Base-by-base conservation (phyloP, 2,888 invertebrate genomes). In the Temnothorax ravouxi region DNA sequence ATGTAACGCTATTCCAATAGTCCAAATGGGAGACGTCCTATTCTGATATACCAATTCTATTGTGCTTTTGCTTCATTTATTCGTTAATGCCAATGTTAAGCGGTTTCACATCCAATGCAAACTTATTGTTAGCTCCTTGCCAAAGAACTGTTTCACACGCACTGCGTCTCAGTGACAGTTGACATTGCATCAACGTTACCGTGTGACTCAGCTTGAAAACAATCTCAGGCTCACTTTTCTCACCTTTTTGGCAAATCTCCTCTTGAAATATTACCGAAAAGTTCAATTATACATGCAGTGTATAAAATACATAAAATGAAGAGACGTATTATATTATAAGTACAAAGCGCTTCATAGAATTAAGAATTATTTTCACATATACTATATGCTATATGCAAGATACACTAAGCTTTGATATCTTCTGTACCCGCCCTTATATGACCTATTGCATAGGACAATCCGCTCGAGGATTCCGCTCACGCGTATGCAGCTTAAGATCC, bases 381-480 rank as follows among this genome's bases (percentile, higher is more conserved):
- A 54, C 6, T n/a, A n/a, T 47, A 67, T 11, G 3, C n/a, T 64
- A 34, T 21, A 38, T 71, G 34, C n/a, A 41, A 41, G 29, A 25
- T 15, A 11, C 38, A 9, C 3, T 54, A 72, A 72, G 38, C 56
- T 13, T 13, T 50, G 34, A 75, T 15, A 25, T 77, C 18, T 52
- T 4, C 8, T 3, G n/a, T 25, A 41, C 41, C 25, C 47, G 25
- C 13, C n/a, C 54, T 34, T 54, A 41, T 54, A 41, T 54, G 44
- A 50, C 6, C 21, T 47, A 59, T 34, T 15, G 25, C 47, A 18
- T 21, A 15, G 44, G 44, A 80, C 71, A 80, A 71, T 80, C 44
- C 88, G 82, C 38, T 76, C 87, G 83, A 80, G 86, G 85, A 89
- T 89, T 88, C 89, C 75, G 67, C 77, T 67, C 83, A 79, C 89